Conservation (phyloP, 2,797 vertebrate species). For the Micromesistius poutassou region DNA sequence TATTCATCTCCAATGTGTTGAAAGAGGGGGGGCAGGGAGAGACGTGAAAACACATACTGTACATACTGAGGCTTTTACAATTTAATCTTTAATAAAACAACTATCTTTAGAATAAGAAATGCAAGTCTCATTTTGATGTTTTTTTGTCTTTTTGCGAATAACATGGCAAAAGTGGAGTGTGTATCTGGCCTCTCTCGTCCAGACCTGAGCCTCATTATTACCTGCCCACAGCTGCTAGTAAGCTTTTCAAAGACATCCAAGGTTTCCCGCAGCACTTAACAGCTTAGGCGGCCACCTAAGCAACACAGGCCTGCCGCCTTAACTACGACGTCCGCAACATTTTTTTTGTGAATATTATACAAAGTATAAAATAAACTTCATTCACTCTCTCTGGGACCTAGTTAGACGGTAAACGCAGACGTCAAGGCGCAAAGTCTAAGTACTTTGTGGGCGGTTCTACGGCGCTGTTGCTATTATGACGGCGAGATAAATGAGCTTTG, state of each 20-base stretch:
- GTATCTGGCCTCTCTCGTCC: conserved; percentile 29
- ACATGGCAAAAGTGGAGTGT: conserved; percentile 7
- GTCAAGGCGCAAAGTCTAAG: no score
- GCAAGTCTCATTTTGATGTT: background rate
- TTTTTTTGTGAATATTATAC: no score
- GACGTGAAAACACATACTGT: background rate
- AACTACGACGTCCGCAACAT: no score
- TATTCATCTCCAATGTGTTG: background rate
- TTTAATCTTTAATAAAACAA: background rate
- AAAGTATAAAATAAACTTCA: no score
- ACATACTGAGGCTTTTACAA: background rate
- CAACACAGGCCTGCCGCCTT: no score
- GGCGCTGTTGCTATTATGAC: no score
- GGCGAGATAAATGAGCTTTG: no score
- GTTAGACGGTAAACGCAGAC: no score
- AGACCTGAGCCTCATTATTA: conserved; percentile 54
- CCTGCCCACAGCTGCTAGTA: conserved; percentile 40
- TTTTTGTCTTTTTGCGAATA: background rate
- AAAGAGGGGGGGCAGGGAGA: background rate
- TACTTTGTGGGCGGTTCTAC: no score
- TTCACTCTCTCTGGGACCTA: no score
- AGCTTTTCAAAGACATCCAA: conserved; percentile 31
- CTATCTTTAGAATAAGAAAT: background rate
- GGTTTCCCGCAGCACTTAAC: no score
- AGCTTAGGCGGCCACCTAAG: no score